Conservation (phyloP, 2,888 invertebrate species). For the Platerodrilus igneus region DNA sequence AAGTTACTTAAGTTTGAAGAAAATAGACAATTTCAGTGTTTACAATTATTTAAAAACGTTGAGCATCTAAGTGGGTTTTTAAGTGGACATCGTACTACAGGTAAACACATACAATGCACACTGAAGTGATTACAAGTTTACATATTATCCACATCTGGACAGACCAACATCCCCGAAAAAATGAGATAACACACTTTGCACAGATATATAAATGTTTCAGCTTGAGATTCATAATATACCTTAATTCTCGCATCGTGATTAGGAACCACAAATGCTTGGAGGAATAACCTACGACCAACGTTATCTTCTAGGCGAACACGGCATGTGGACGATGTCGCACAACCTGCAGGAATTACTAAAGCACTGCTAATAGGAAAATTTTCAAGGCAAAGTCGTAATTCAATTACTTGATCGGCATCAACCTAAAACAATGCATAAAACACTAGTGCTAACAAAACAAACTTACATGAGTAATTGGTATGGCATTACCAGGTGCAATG, state of each 20-base stretch:
- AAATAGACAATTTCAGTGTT: no score
- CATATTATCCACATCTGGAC: no score
- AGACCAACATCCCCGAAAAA: no score
- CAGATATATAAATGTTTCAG: no score
- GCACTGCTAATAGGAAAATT: conserved; percentile 58
- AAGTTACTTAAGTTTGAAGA: no score
- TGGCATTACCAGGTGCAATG: conserved; percentile 40
- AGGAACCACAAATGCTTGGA: conserved; percentile 57
- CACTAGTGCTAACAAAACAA: neutral
- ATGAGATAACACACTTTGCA: no score
- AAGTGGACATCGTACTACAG: no score
- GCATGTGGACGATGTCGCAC: conserved; percentile 36
- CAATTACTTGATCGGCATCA: conserved; percentile 67
- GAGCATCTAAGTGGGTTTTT: no score
- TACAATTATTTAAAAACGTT: no score
- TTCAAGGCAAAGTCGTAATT: conserved; percentile 74
- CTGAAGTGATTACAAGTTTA: neutral
- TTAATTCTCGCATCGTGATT: conserved; percentile 43
- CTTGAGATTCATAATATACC: no score
- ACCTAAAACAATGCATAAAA: conserved; percentile 48
- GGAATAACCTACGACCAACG: conserved; percentile 65
- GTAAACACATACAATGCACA: no score
- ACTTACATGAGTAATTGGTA: conserved; percentile 40
- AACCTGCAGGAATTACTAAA: conserved; percentile 37
- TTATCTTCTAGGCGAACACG: conserved; percentile 70